phyloP scores from a whole-genome alignment of 2,888 invertebrate genomes.

The Conops quadrifasciatus region DNA sequence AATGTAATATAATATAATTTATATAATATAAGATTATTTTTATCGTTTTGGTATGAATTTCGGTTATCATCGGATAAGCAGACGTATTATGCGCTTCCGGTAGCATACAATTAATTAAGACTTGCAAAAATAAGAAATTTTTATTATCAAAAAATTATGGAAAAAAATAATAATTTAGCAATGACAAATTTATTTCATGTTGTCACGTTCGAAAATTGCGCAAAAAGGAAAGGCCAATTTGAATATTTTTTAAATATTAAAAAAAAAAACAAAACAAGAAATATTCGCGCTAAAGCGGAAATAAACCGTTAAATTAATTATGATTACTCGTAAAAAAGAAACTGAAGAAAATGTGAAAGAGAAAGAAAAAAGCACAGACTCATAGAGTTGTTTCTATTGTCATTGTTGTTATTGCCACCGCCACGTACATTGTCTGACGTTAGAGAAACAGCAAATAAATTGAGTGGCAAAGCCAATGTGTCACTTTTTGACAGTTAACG shows the following conservation, averaged over 20 bases:
- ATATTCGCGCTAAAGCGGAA: conserved; percentile 14
- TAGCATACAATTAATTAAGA: too few species aligned
- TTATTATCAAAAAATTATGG: too few species aligned
- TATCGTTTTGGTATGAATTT: too few species aligned
- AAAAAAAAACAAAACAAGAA: not conserved
- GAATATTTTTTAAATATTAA: not conserved
- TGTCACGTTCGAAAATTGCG: too few species aligned
- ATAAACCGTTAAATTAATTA: conserved; percentile 24
- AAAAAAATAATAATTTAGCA: too few species aligned
- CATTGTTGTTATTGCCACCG: not conserved
- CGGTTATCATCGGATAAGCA: too few species aligned
- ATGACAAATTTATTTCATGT: too few species aligned
- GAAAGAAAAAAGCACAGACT: not conserved
- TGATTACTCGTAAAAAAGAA: too few species aligned
- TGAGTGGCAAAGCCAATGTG: conserved; percentile 8
- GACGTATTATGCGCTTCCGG: too few species aligned
- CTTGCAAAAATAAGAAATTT: too few species aligned
- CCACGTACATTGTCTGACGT: conserved; percentile 3
- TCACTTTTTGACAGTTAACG: conserved; percentile 16
- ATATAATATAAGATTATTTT: too few species aligned
- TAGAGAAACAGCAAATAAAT: conserved; percentile 4
- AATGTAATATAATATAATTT: too few species aligned
- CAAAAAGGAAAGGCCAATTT: not conserved
- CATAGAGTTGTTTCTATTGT: not conserved
- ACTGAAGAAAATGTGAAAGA: not conserved